These are phyloP conservation scores for Sympetrum striolatum DNA, from an alignment of 2,888 invertebrate species.

Conservation along the genomic window DNA sequence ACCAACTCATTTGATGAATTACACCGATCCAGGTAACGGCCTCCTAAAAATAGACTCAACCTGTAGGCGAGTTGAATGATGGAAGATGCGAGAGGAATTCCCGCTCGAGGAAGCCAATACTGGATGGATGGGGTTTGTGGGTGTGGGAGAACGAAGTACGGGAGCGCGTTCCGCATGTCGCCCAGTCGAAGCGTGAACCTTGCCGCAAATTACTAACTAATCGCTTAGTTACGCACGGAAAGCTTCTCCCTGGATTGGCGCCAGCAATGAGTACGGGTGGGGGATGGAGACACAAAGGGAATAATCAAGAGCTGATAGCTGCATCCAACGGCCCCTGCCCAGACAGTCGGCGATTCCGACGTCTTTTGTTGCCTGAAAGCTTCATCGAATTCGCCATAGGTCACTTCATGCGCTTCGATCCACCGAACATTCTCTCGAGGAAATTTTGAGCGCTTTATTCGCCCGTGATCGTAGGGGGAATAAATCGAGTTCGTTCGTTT, in stretches of 20 bases:
- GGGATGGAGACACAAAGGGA: neutral
- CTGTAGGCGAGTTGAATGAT: too few species aligned
- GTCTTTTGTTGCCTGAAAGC: neutral
- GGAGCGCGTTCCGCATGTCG: conserved; percentile 17
- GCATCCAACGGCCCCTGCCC: neutral
- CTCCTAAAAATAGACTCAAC: too few species aligned
- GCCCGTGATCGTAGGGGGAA: neutral
- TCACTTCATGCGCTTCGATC: neutral
- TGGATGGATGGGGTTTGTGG: neutral
- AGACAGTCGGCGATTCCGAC: neutral
- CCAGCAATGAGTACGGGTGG: neutral
- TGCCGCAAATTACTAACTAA: conserved; percentile 44
- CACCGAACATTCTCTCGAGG: neutral
- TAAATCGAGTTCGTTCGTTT: too few species aligned
- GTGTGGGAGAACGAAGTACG: neutral
- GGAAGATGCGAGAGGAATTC: conserved; percentile 32
- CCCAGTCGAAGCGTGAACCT: conserved; percentile 41
- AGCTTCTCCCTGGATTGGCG: conserved; percentile 35
- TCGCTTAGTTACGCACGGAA: conserved; percentile 25
- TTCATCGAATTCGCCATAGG: neutral
- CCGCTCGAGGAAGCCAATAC: neutral
- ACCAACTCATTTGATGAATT: too few species aligned
- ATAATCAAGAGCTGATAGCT: neutral
- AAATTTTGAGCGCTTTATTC: neutral
- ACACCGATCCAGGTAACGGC: too few species aligned